phyloP scores from a whole-genome alignment of 1,140 invertebrate genomes.

The Apis dorsata region DNA sequence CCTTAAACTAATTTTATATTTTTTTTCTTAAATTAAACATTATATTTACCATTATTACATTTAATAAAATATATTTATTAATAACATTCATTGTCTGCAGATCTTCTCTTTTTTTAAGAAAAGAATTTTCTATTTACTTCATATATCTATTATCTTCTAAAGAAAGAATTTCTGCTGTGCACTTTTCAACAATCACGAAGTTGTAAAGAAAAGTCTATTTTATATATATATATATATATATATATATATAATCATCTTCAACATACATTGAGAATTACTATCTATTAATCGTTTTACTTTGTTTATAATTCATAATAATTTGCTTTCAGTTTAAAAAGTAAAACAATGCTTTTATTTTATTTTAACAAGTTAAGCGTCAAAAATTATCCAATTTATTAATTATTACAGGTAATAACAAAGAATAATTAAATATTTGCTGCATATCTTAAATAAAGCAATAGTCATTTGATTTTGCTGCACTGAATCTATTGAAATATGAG shows the following conservation, averaged over 20 bases:
- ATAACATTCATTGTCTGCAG: conserved; percentile 29
- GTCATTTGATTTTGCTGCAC: neutral
- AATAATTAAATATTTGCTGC: neutral
- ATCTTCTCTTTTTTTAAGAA: conserved; percentile 6
- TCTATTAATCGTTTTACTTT: neutral
- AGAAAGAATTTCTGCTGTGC: conserved; percentile 1
- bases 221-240: conserved; percentile 1
- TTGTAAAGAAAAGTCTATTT: neutral
- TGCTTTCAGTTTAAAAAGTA: too few species aligned
- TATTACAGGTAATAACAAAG: neutral
- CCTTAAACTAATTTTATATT: neutral
- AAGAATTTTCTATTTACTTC: neutral
- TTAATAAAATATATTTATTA: conserved; percentile 6
- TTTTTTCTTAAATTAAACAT: conserved; percentile 17
- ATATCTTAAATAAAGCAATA: conserved; percentile 18
- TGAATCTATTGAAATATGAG: neutral
- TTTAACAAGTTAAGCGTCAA: conserved; percentile 3
- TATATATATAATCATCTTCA: conserved; percentile 2
- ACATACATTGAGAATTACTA: neutral
- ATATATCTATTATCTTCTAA: conserved; percentile 4
- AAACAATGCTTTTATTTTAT: conserved; percentile 5
- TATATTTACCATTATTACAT: neutral
- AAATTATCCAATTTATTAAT: neutral
- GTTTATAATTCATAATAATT: neutral
- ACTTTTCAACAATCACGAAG: neutral